These are phyloP conservation scores for Prunella himalayana DNA, from an alignment of 2,113 vertebrate genomes.

Conservation along the genomic window DNA sequence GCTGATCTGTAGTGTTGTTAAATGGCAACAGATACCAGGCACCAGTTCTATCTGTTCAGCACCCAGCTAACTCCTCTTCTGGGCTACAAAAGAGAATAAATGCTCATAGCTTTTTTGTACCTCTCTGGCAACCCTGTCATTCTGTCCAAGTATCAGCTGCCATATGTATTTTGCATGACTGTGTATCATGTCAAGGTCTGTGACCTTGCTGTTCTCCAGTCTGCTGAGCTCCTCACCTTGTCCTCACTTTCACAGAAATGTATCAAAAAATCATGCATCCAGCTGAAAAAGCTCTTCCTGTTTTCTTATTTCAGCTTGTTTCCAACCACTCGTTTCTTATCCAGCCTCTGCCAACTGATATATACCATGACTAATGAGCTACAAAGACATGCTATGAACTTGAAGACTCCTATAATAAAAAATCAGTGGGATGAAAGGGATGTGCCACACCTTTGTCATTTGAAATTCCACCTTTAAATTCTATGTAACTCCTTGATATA, in stretches of 20 bases:
- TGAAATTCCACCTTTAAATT: background rate
- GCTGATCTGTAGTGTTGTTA: background rate
- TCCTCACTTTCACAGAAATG: background rate
- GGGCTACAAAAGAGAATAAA: background rate
- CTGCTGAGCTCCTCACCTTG: background rate
- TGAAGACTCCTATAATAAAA: background rate
- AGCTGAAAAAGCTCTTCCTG: background rate
- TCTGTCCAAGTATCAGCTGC: background rate
- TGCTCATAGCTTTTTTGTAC: background rate
- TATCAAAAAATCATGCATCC: background rate
- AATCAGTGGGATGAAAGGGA: background rate
- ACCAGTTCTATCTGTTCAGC: background rate
- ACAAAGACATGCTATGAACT: background rate
- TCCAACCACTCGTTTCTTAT: background rate
- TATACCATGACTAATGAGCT: background rate
- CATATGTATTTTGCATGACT: background rate
- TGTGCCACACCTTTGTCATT: fast-evolving
- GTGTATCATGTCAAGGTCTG: fast-evolving
- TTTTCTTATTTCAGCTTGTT: background rate
- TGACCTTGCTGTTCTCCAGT: background rate
- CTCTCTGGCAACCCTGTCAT: background rate
- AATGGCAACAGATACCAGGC: background rate
- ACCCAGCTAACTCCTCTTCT: background rate
- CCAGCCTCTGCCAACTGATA: background rate
- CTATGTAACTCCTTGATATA: background rate